Percentiles rank a stretch among this genome's conserved stretches.
These are phyloP conservation scores for Micoletzkya japonica DNA, from an alignment of 2,888 invertebrate species.

Conservation along the genomic window DNA sequence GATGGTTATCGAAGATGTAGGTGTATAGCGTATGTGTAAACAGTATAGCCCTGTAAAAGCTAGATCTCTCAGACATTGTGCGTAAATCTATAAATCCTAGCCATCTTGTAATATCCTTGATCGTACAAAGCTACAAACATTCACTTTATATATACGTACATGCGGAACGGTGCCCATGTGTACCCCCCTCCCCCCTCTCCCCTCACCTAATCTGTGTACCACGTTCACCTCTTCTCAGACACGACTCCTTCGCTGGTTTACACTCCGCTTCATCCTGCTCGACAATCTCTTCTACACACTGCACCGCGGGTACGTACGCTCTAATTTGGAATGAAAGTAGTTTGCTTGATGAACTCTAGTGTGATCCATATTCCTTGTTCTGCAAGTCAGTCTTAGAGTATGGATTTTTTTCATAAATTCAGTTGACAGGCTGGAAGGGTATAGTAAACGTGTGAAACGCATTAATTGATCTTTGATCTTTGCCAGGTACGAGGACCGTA, in stretches of 20 bases:
- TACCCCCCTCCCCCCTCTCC: not conserved
- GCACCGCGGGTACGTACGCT: constrained; percentile 39
- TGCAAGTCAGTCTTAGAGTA: not conserved
- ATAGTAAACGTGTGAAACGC: too few relatives aligned
- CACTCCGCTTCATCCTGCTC: constrained; percentile 54
- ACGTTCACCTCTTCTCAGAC: constrained; percentile 34
- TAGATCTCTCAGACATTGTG: too few relatives aligned
- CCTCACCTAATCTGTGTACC: not conserved
- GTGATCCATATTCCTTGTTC: not conserved
- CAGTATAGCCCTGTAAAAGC: too few relatives aligned
- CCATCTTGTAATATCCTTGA: not conserved
- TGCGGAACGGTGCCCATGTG: too few relatives aligned
- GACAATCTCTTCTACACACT: constrained; percentile 59
- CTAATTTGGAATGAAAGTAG: not conserved
- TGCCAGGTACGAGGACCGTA: constrained; percentile 3
- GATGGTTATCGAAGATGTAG: not conserved
- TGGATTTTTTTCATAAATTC: not conserved
- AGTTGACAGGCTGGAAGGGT: too few relatives aligned
- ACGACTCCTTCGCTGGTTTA: constrained; percentile 51
- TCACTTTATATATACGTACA: too few relatives aligned
- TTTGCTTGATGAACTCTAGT: too few relatives aligned
- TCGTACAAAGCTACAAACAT: not conserved
- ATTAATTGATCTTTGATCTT: not conserved
- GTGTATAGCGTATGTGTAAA: not conserved
- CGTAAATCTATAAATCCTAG: too few relatives aligned